phyloP scores from a whole-genome alignment of 2,797 vertebrate species.

The Coracias cyanogaster region DNA sequence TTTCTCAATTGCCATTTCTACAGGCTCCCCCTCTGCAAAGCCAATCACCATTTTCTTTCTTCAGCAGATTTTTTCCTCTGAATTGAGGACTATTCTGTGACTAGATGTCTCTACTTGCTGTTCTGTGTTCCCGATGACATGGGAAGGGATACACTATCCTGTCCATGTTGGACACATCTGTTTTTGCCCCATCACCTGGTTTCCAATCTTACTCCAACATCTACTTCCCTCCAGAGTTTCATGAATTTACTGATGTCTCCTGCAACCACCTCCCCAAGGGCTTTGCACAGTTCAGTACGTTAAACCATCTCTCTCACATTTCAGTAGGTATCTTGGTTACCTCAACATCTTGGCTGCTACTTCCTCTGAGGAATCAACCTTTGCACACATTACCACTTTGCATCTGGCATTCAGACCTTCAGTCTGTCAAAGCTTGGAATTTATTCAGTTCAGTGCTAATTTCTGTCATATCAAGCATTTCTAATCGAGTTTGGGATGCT shows the following conservation, averaged over 20 bases:
- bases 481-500: constrained; percentile 63
- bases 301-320: background rate
- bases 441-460: constrained; percentile 54
- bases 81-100: background rate
- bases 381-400: constrained; percentile 30
- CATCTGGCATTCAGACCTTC: constrained; percentile 41
- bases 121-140: background rate
- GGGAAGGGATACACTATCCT: background rate
- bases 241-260: background rate
- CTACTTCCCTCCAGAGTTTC: background rate
- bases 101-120: background rate
- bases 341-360: background rate
- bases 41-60: background rate
- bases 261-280: background rate
- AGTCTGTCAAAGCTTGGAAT: constrained; percentile 39
- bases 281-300: background rate
- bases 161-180: background rate
- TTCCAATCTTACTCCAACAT: background rate
- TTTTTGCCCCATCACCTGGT: background rate
- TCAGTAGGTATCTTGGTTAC: constrained; percentile 7
- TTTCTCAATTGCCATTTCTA: background rate
- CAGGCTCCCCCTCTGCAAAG: background rate
- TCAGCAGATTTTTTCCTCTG: background rate
- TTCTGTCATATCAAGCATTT: constrained; percentile 55
- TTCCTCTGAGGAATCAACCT: constrained; percentile 14